Base-by-base conservation (phyloP, 2,888 invertebrate species). In the Asteroscopus sphinx region DNA sequence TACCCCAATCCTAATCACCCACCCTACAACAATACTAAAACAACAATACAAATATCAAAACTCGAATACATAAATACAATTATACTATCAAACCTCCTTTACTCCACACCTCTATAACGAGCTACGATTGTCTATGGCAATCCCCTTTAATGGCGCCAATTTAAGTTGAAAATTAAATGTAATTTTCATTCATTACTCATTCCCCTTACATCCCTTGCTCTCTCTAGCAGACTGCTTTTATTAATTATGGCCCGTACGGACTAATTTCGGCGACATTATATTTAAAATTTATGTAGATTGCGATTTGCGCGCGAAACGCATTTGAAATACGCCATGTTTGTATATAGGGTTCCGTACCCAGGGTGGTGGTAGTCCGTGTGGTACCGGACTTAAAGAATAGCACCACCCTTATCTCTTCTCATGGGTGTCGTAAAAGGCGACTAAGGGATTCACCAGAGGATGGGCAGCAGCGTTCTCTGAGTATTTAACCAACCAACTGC, bases 191-290 rank as follows among this genome's bases (percentile, higher is more conserved):
- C 74, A 70, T 76, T 73, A 62, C 55, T 55, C 52, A 55, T 54
- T 39, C 56, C 64, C 49, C 48, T 36, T 30, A 26, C 63, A 48
- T 63, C 52, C 58, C 53, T n/a, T 16, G 13, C 70, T 54, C 69
- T 67, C 59, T 53, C 65, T n/a, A n/a, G 36, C 48, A 58, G 70
- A 76, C 68, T 60, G 76, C 56, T 49, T 62, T 74, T 78, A 80
- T 77, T 79, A 82, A 77, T 78, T 70, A 76, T 63, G 55, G 59
- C 71, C 67, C 65, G 44, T 62, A 62, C 67, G 68, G 73, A 73
- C 73, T 81, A 78, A 82, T 84, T 84, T 80, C 71, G 75, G 82
- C 73, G 79, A 79, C 81, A 83, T 85, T 85, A 82, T 80, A 79
- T 80, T n/a, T n/a, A n/a, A 79, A 81, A 83, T 84, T 80, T 81